Evolutionary conservation across 2,797 vertebrate genomes (phyloP).

Genomic region (Tadarida brasiliensis): DNA sequence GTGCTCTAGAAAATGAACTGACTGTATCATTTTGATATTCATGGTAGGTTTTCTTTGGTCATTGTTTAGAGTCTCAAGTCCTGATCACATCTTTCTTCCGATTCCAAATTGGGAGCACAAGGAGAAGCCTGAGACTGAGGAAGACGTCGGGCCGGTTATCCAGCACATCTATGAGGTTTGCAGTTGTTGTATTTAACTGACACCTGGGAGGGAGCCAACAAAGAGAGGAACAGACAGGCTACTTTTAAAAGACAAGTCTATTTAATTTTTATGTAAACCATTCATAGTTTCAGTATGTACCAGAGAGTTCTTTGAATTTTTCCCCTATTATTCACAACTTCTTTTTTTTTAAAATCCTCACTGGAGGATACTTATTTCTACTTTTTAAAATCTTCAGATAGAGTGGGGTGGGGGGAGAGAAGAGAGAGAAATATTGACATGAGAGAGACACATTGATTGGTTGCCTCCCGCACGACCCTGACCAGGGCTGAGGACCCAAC

Average conservation of each 20-base stretch:
- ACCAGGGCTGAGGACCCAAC: too few species aligned
- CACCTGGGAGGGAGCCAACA: not conserved
- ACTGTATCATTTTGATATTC: slow-evolving; percentile 25
- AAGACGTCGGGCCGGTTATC: slow-evolving; percentile 96
- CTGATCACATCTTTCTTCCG: slow-evolving; percentile 95
- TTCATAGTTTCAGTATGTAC: not conserved
- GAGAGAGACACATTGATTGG: too few species aligned
- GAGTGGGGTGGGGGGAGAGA: too few species aligned
- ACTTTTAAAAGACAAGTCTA: not conserved
- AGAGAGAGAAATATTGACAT: too few species aligned
- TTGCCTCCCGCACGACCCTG: too few species aligned
- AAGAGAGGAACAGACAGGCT: not conserved
- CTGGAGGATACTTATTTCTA: too few species aligned
- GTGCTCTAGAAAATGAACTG: slow-evolving; percentile 25
- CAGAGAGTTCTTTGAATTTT: slow-evolving; percentile 16
- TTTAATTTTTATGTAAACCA: slow-evolving; percentile 12
- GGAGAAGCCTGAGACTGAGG: slow-evolving; percentile 91
- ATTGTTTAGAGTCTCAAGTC: slow-evolving; percentile 92
- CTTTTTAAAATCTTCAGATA: too few species aligned
- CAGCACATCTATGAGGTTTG: slow-evolving; percentile 96
- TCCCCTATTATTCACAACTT: slow-evolving; percentile 24
- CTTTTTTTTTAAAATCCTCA: not conserved
- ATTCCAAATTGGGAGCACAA: slow-evolving; percentile 95
- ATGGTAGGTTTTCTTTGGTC: slow-evolving; percentile 74
- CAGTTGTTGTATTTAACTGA: not conserved